Evolutionary conservation across 2,797 vertebrate species (phyloP).

Genomic region (Urophycis tenuis): DNA sequence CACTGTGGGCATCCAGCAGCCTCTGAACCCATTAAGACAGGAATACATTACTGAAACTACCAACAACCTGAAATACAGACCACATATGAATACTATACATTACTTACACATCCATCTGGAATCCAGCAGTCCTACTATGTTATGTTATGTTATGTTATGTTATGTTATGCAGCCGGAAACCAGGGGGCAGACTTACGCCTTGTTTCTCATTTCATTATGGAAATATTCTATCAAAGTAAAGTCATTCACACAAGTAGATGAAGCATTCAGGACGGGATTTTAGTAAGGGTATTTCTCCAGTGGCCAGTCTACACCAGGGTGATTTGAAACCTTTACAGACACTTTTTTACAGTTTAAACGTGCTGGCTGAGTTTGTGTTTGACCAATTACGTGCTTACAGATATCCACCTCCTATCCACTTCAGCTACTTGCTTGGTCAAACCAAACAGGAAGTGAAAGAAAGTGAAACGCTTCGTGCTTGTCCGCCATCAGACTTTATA

Average conservation of each 20-base stretch:
- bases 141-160: too few species aligned
- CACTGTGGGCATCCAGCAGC: constrained; percentile 65
- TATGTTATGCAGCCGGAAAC: too few species aligned
- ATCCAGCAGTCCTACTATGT: too few species aligned
- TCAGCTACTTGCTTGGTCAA: neutral
- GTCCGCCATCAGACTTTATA: neutral
- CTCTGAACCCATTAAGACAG: constrained; percentile 36
- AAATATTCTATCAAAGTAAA: neutral
- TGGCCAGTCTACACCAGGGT: neutral
- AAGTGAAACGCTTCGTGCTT: neutral
- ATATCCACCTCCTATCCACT: neutral
- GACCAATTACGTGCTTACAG: neutral
- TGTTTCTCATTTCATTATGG: neutral
- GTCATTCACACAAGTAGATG: neutral
- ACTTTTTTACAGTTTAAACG: neutral
- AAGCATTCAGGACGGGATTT: neutral
- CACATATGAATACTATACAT: too few species aligned
- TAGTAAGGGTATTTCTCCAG: neutral
- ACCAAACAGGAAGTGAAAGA: neutral
- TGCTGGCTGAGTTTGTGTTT: too few species aligned
- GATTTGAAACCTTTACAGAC: neutral
- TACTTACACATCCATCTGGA: too few species aligned
- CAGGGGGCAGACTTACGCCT: neutral
- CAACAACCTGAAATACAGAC: too few species aligned
- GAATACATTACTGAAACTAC: neutral